These are phyloP conservation scores for Dolichopus griseipennis DNA, from an alignment of 2,888 invertebrate genomes.

Conservation along the genomic window DNA sequence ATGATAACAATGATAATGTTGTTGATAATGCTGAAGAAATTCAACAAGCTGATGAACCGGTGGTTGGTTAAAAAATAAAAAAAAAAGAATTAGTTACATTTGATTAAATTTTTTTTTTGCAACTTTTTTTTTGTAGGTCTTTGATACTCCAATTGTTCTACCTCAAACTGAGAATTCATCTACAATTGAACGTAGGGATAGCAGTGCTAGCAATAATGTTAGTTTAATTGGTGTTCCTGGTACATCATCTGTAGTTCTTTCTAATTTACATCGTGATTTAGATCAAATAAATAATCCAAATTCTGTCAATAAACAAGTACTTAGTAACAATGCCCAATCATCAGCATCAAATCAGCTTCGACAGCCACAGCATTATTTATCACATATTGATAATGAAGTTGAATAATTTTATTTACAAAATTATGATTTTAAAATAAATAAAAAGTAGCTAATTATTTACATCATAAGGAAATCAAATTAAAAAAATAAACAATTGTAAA, in stretches of 20 bases:
- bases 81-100: constrained; percentile 10
- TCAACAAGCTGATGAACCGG: constrained; percentile 19
- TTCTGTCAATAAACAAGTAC: neutral
- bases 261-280: neutral
- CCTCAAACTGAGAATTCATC: constrained; percentile 7
- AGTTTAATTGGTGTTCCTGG: neutral
- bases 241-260: neutral
- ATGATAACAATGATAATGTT: constrained; percentile 22
- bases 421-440: neutral
- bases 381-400: constrained; percentile 3
- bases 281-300: neutral
- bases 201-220: neutral
- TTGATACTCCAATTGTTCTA: neutral
- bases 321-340: neutral
- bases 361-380: neutral
- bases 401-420: neutral
- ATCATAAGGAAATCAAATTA: neutral
- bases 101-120: constrained; percentile 8
- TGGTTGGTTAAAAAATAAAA: constrained; percentile 17
- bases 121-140: neutral
- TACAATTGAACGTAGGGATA: neutral
- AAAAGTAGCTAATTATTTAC: neutral
- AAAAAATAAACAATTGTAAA: neutral
- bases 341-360: neutral
- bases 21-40: constrained; percentile 24